These are phyloP conservation scores for Enteromius paludinosus DNA, from an alignment of 2,797 vertebrate genomes.

Conservation along the genomic window DNA sequence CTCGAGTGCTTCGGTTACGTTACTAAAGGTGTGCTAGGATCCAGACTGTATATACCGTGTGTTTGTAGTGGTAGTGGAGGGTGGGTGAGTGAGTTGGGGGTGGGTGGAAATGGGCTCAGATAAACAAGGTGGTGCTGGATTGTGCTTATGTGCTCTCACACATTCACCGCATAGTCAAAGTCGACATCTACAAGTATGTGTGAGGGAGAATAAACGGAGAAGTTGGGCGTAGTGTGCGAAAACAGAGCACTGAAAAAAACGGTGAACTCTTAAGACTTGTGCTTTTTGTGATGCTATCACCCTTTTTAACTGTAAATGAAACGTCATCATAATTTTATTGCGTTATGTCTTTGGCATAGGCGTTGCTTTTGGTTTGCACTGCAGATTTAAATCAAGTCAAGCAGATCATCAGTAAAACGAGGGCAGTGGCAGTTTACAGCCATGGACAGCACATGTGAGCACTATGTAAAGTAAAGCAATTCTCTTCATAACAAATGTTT, in stretches of 20 bases:
- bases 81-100: conserved; percentile 19
- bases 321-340: background rate
- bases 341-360: background rate
- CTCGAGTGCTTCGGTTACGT: background rate
- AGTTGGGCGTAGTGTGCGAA: background rate
- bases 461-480: background rate
- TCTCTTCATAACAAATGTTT: background rate
- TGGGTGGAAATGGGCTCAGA: conserved; percentile 34
- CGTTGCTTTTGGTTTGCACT: background rate
- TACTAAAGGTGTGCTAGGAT: background rate
- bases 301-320: background rate
- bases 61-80: conserved; percentile 24
- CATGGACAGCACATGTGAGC: background rate
- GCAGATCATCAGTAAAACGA: background rate
- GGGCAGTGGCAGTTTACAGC: background rate
- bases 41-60: conserved; percentile 7
- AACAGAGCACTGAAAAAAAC: background rate
- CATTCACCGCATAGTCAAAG: conserved; percentile 5
- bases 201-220: conserved; percentile 5
- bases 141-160: conserved; percentile 9
- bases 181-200: conserved; percentile 22
- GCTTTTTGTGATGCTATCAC: background rate
- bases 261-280: background rate
- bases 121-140: conserved; percentile 51
- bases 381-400: background rate